A percentile compares a stretch with the other conserved stretches of the same genome.
phyloP scores from a whole-genome alignment of 2,797 vertebrate species.

The Centropyge bicolor region DNA sequence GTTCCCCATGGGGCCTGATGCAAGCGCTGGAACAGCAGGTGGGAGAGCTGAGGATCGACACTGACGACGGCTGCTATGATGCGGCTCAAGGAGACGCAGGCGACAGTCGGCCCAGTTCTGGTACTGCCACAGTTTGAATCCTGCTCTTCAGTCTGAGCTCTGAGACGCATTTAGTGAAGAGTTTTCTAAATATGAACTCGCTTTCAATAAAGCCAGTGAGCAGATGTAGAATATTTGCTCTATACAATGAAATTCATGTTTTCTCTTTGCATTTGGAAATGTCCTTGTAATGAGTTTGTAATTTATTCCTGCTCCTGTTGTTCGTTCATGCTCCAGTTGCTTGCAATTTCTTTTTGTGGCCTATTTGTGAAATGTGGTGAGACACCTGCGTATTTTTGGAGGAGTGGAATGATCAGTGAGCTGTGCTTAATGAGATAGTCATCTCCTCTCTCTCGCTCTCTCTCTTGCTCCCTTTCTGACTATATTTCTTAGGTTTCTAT shows the following conservation, averaged over 20 bases:
- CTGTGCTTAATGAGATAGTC: conserved; percentile 16
- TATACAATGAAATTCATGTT: background rate
- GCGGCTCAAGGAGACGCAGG: conserved; percentile 68
- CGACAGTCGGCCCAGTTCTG: conserved; percentile 86
- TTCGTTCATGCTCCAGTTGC: conserved; percentile 53
- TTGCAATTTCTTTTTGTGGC: conserved; percentile 36
- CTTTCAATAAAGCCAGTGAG: background rate
- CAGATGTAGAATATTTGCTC: background rate
- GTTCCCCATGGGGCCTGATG: conserved; percentile 86
- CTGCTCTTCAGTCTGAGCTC: conserved; percentile 1
- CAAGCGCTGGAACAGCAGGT: conserved; percentile 91
- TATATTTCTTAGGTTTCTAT: conserved; percentile 77
- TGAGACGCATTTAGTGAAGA: conserved; percentile 20
- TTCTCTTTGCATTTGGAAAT: conserved; percentile 22
- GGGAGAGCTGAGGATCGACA: conserved; percentile 86
- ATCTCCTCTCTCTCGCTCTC: conserved; percentile 2
- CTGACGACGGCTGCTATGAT: conserved; percentile 57
- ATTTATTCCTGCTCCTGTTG: conserved; percentile 35
- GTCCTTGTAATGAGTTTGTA: conserved; percentile 2
- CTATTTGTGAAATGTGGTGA: conserved; percentile 32
- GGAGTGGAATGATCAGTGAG: conserved; percentile 14
- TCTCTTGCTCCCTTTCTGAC: background rate
- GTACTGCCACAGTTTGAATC: conserved; percentile 70
- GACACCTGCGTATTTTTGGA: conserved; percentile 29
- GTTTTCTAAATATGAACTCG: conserved; percentile 11